Evolutionary conservation across 1,140 invertebrate genomes (phyloP).

Genomic region (Hycleus cichorii): DNA sequence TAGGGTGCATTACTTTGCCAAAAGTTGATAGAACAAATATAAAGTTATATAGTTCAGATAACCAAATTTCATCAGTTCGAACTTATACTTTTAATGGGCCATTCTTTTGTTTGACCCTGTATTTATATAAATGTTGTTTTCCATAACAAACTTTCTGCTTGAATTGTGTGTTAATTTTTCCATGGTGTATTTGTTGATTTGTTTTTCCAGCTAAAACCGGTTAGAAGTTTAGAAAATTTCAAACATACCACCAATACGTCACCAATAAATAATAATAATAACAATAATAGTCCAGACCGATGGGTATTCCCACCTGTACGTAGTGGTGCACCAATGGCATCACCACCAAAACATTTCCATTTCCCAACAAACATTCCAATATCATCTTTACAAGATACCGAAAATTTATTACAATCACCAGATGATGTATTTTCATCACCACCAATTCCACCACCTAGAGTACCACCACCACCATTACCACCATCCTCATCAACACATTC

Average conservation of each 20-base stretch:
- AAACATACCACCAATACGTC: constrained; percentile 42
- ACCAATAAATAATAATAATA: constrained; percentile 22
- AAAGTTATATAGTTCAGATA: too few relatives aligned
- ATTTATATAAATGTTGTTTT: too few relatives aligned
- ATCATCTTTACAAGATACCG: constrained; percentile 25
- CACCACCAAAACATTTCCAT: constrained; percentile 26
- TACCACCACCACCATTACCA: constrained; percentile 15
- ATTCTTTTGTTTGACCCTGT: too few relatives aligned
- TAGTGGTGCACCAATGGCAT: constrained; percentile 22
- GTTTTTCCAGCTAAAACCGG: constrained; percentile 52
- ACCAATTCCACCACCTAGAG: constrained; percentile 22
- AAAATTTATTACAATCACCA: constrained; percentile 34
- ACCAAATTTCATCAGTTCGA: too few relatives aligned
- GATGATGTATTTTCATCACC: constrained; percentile 34
- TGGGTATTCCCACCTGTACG: constrained; percentile 30
- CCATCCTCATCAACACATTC: constrained; percentile 1
- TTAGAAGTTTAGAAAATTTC: constrained; percentile 53
- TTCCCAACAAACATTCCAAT: constrained; percentile 20
- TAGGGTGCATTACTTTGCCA: too few relatives aligned
- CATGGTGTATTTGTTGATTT: background rate
- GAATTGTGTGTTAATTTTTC: background rate
- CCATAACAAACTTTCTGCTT: too few relatives aligned
- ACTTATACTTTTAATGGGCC: too few relatives aligned
- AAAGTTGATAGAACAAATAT: too few relatives aligned
- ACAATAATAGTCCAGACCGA: constrained; percentile 37